Conservation (phyloP, 2,888 invertebrate species). For the Sisyra terminalis region DNA sequence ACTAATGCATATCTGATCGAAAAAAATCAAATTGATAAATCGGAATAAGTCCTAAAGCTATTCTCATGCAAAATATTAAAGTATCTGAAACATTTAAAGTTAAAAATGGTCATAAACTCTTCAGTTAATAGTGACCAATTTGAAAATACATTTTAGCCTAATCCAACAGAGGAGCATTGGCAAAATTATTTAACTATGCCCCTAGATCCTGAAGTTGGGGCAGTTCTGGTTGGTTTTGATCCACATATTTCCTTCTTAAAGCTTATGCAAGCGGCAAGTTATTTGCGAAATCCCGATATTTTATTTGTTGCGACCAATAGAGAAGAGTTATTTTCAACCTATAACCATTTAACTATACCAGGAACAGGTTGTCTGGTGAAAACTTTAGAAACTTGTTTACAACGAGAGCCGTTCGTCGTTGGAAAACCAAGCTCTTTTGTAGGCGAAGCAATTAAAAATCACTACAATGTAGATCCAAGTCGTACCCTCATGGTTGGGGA, state of each 20-base stretch:
- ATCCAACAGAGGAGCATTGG: slow-evolving; percentile 21
- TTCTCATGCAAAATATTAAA: too few relatives aligned
- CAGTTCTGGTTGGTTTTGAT: slow-evolving; percentile 92
- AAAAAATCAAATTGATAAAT: too few relatives aligned
- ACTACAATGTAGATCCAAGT: slow-evolving; percentile 58
- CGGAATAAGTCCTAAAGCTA: too few relatives aligned
- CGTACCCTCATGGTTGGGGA: slow-evolving; percentile 87
- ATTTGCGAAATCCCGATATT: slow-evolving; percentile 60
- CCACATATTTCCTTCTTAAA: slow-evolving; percentile 83
- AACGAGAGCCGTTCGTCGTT: slow-evolving; percentile 53
- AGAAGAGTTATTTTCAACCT: slow-evolving; percentile 41
- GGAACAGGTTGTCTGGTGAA: slow-evolving; percentile 80
- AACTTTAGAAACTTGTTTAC: slow-evolving; percentile 70
- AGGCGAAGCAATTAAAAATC: slow-evolving; percentile 48
- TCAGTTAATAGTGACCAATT: slow-evolving; percentile 85
- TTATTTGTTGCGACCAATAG: slow-evolving; percentile 87
- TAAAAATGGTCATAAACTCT: slow-evolving; percentile 72
- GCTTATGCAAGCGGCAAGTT: slow-evolving; percentile 79
- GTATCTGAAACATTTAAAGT: slow-evolving; percentile 35
- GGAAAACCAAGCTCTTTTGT: slow-evolving; percentile 85
- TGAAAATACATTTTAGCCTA: slow-evolving; percentile 42
- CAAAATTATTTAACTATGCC: slow-evolving; percentile 38
- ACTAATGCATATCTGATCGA: too few relatives aligned
- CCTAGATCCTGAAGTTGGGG: slow-evolving; percentile 67
- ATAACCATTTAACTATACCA: slow-evolving; percentile 31